These are phyloP conservation scores for Pseudomyrmex pallidus DNA, from an alignment of 1,140 invertebrate species.

Conservation along the genomic window DNA sequence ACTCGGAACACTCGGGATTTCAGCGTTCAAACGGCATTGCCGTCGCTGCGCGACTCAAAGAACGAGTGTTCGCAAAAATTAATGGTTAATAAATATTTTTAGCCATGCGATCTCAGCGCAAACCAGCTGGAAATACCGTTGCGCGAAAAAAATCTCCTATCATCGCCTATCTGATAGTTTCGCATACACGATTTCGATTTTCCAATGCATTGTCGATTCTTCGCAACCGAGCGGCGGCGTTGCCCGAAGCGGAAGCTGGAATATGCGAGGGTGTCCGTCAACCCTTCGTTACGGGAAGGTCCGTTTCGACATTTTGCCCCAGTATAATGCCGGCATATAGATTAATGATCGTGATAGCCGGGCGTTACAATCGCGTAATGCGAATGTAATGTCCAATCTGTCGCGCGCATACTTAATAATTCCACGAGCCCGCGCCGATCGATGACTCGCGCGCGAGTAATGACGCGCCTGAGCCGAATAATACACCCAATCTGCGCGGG, in stretches of 20 bases:
- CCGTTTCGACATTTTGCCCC: conserved; percentile 54
- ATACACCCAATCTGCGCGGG: conserved; percentile 64
- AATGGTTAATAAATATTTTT: too few relatives aligned
- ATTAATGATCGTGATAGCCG: conserved; percentile 67
- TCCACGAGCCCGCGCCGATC: conserved; percentile 55
- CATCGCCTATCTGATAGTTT: not conserved
- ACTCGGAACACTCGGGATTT: not conserved
- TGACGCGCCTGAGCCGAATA: conserved; percentile 56
- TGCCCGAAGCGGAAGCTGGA: not conserved
- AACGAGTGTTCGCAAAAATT: not conserved
- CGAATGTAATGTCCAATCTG: conserved; percentile 72
- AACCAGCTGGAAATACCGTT: too few relatives aligned
- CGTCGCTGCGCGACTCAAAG: not conserved
- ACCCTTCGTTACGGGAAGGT: conserved; percentile 45
- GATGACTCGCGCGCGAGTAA: conserved; percentile 47
- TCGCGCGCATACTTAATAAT: conserved; percentile 74
- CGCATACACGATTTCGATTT: conserved; percentile 20
- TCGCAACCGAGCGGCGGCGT: not conserved
- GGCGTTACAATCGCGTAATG: conserved; percentile 61
- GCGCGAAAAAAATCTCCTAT: too few relatives aligned
- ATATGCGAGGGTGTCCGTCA: conserved; percentile 35
- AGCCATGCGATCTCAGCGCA: too few relatives aligned
- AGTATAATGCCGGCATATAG: conserved; percentile 54
- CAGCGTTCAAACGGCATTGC: conserved; percentile 1
- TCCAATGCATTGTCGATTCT: conserved; percentile 38